These are phyloP conservation scores for Eospalax fontanierii DNA, from an alignment of 2,797 vertebrate genomes.

Conservation along the genomic window DNA sequence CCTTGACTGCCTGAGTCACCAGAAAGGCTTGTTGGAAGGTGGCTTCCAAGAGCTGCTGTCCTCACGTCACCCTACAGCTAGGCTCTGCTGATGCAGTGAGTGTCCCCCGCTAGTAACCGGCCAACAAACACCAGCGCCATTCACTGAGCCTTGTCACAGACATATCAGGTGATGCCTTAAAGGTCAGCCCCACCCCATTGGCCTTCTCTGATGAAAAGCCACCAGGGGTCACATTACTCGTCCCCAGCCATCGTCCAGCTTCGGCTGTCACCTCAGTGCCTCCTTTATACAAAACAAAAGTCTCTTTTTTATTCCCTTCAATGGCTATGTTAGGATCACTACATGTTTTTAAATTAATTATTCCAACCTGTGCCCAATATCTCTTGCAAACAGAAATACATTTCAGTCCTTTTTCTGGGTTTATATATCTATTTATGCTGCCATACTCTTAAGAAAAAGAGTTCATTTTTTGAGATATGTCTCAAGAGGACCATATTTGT, in stretches of 20 bases:
- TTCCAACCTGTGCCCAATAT: neutral
- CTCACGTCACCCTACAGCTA: neutral
- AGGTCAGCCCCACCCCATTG: constrained; percentile 71
- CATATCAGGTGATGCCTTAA: constrained; percentile 62
- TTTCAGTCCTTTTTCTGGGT: neutral
- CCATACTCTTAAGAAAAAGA: neutral
- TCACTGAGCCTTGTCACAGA: neutral
- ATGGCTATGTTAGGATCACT: neutral
- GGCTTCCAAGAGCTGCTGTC: constrained; percentile 30
- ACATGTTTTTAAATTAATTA: neutral
- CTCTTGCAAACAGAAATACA: neutral
- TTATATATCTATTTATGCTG: neutral
- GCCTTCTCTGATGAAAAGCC: constrained; percentile 37
- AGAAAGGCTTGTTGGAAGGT: neutral
- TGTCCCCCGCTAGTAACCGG: neutral
- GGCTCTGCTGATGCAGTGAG: constrained; percentile 32
- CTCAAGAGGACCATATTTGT: neutral
- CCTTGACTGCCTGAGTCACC: neutral
- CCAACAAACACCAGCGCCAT: neutral
- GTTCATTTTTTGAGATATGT: neutral
- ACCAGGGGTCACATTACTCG: neutral
- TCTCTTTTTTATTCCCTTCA: neutral
- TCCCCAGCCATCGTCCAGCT: neutral
- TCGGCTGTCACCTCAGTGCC: neutral
- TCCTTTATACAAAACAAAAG: neutral